Conservation (phyloP, 2,113 vertebrate species). For the Phalacrocorax brasilianus region DNA sequence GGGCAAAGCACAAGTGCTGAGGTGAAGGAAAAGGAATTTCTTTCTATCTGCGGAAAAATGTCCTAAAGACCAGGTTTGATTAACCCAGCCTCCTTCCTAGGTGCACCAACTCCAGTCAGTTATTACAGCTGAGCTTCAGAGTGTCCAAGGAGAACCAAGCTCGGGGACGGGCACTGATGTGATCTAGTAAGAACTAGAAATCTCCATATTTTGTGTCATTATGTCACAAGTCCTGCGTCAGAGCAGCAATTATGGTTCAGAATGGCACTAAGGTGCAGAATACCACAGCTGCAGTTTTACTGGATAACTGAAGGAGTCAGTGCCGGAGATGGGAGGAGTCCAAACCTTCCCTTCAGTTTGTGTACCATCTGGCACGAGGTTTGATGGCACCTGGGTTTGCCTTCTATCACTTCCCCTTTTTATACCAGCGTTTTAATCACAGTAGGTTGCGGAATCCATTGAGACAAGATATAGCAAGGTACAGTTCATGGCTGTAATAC, state of each 20-base stretch:
- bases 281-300: not conserved
- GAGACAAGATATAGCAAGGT: not conserved
- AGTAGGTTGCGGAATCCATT: not conserved
- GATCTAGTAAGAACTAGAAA: not conserved
- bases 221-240: accelerated
- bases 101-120: not conserved
- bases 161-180: not conserved
- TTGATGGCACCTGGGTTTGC: not conserved
- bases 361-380: no score
- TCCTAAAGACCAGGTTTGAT: not conserved
- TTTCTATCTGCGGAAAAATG: not conserved
- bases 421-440: not conserved
- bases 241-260: not conserved
- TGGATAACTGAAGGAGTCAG: not conserved
- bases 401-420: not conserved
- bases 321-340: not conserved
- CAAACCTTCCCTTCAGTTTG: not conserved
- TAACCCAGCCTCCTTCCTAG: not conserved
- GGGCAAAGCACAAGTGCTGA: not conserved
- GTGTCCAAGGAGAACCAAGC: not conserved
- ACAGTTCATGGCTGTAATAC: not conserved
- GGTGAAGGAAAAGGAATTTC: not conserved
- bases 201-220: not conserved
- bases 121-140: not conserved
- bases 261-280: not conserved